Conservation (phyloP, 2,888 invertebrate species). For the Hydraecia micacea region DNA sequence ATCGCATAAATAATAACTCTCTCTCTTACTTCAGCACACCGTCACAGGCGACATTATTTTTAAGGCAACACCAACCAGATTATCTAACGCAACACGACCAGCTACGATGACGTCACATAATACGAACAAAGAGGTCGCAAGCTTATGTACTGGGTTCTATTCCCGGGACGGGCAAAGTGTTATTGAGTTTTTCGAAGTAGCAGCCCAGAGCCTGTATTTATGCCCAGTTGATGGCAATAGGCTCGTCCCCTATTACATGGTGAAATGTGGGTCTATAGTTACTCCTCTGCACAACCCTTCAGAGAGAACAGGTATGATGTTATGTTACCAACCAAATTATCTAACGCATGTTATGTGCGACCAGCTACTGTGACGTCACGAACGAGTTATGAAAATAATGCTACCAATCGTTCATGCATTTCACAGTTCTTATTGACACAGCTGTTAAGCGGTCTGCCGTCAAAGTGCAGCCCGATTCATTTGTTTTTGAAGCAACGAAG, state of each 20-base stretch:
- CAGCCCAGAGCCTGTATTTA: background rate
- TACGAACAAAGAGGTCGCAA: background rate
- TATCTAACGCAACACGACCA: constrained; percentile 2
- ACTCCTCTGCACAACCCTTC: background rate
- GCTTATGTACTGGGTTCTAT: background rate
- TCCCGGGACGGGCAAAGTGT: background rate
- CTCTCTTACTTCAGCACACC: background rate
- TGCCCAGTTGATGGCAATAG: background rate
- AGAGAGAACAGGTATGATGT: background rate
- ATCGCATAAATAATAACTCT: background rate
- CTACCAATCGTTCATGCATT: constrained; percentile 16
- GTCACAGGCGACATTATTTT: background rate
- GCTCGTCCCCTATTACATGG: background rate
- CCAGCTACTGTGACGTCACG: constrained; percentile 13
- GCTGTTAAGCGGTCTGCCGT: constrained; percentile 12
- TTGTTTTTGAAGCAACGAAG: constrained; percentile 15
- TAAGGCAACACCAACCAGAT: background rate
- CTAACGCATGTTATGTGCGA: constrained; percentile 1
- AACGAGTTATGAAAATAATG: constrained; percentile 40
- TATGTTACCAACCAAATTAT: background rate
- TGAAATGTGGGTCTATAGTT: background rate
- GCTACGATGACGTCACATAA: constrained; percentile 22
- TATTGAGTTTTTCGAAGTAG: background rate
- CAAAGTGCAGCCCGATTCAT: background rate
- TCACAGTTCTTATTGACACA: constrained; percentile 33